Evolutionary conservation across 2,113 vertebrate genomes (phyloP), one percentile per base, ranked within the genome.

Genomic region (Fregata magnificens): DNA sequence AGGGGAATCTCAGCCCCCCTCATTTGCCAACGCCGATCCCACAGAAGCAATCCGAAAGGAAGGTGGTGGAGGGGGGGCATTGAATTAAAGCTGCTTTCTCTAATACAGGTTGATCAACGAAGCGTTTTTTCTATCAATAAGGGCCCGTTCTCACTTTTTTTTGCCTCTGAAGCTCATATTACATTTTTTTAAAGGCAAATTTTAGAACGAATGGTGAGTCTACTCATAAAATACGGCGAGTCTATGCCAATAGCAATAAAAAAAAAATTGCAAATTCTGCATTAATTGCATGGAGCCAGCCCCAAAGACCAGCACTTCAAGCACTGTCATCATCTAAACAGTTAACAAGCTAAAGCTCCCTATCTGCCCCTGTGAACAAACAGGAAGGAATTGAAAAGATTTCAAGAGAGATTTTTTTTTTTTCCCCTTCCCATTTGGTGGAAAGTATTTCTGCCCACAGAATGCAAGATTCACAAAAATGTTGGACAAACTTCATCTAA

Each of bases 371-470:
- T 77, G 31, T n/a, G 82, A 97, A 63, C 90, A 91, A 94, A 96
- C 82, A 87, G 93, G 86, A 96, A 94, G 83, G 91, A 89, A 55
- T 6, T 47, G 67, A 80, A 92, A 88, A 85, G 93, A 61, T 79
- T 92, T 89, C 66, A 63, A 88, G 83, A 65, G 52, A 65, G 8
- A 29, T 25, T 76, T 83, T 42, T 49, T 7, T 7, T 15, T 25
- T 32, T 32, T 17, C 7, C 56, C 70, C 25, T 94, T 72, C 69
- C 55, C 73, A 63, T 95, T 96, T 1, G 2, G 79, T 90, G 88
- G 95, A 97, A 97, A 96, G 66, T 95, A 88, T 96, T 97, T 94
- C 93, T 94, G 90, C 88, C 88, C 95, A 77, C 92, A 96, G 95
- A 96, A 96, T 5, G 56, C 63, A 79, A 62, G 91, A 95, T 82